Evolutionary conservation across 2,797 vertebrate species (phyloP), one percentile per base, ranked within the genome.

Genomic region (Rhincodon typus): DNA sequence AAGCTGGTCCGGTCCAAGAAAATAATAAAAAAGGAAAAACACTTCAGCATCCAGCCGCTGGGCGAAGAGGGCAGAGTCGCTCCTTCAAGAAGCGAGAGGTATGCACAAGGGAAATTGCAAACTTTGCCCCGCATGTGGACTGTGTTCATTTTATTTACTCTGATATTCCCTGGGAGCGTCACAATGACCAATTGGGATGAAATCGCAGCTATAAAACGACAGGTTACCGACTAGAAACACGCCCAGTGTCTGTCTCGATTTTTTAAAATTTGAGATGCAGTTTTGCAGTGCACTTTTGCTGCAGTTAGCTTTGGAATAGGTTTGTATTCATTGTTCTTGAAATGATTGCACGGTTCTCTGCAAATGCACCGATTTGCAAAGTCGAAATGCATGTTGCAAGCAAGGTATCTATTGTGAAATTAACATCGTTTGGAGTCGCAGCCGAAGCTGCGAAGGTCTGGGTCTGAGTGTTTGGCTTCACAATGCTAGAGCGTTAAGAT

Each of bases 161-260:
- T 17, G 57, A 66, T 19, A 66, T 66, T 93, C 23, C 34, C 34
- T 1, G 57, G 15, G 4, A 23, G 34, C 57, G 38, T 15, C 57
- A n/a, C 34, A n/a, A 10, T 34, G 27, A 53, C 4, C 25, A 8
- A 91, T 4, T 66, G 34, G n/a, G 66, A 23, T 42, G 12, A 19
- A 93, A 38, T 23, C 67, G n/a, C 19, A 42, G 5, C 42, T 69
- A 10, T 38, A n/a, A 91, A 38, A 62, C 72, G 72, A 30, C 88
- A 66, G 88, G 62, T 91, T 91, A n/a, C 17, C n/a, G 62, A 38
- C n/a, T 69, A 42, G 66, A n/a, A 91, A 91, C 62, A 91, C 88
- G 62, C 62, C 88, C 88, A n/a, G 17, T 62, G 57, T 57, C 87
- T 62, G 87, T 6, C 57, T n/a, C 57, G 79, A 38, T 42, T n/a